phyloP scores from a whole-genome alignment of 2,113 vertebrate genomes.

The Callospermophilus lateralis region DNA sequence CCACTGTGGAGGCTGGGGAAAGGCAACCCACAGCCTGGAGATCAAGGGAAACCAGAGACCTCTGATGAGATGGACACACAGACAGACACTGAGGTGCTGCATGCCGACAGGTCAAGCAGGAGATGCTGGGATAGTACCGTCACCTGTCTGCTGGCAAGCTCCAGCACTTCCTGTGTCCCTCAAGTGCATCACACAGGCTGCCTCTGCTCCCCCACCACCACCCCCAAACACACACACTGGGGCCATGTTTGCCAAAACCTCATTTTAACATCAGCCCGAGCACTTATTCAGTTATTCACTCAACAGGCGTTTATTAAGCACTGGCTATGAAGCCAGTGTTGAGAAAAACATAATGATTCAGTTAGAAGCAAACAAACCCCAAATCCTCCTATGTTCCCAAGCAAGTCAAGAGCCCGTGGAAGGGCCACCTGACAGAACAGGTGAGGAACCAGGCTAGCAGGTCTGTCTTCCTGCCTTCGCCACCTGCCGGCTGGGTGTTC shows the following conservation, averaged over 20 bases:
- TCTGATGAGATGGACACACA: background rate
- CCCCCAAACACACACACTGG: no score
- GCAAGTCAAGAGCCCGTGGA: background rate
- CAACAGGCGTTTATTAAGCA: slow-evolving; percentile 20
- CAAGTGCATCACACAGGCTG: background rate
- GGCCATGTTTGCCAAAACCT: background rate
- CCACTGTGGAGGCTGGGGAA: background rate
- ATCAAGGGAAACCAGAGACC: background rate
- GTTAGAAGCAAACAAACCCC: background rate
- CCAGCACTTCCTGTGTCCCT: background rate
- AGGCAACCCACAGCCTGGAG: background rate
- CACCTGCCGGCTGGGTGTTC: background rate
- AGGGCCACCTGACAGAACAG: background rate
- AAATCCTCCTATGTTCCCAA: background rate
- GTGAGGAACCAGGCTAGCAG: background rate
- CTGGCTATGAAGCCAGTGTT: background rate
- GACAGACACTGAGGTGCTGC: background rate
- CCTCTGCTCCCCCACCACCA: background rate
- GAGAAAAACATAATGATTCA: slow-evolving; percentile 21
- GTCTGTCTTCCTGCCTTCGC: background rate
- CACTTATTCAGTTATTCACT: slow-evolving; percentile 3
- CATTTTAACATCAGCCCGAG: slow-evolving; percentile 26
- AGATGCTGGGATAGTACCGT: background rate
- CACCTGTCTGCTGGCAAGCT: background rate
- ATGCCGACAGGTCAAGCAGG: background rate